Evolutionary conservation across 2,113 vertebrate genomes (phyloP).

Genomic region (Aspidoscelis tigris): DNA sequence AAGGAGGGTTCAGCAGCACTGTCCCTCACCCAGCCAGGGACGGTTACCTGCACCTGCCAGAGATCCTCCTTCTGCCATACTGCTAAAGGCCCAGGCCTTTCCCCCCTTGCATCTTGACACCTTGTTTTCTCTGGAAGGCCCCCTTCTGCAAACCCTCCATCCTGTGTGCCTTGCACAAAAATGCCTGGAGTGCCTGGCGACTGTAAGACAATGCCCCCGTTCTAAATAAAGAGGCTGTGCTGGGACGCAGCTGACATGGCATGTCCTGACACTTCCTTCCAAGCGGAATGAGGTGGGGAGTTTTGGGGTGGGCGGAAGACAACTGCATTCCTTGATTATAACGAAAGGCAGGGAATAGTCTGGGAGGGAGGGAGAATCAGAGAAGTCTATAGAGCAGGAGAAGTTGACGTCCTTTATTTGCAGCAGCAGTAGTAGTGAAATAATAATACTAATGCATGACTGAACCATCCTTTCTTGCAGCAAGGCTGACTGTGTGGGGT

Average conservation of each 20-base stretch:
- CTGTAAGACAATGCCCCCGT: conserved; percentile 31
- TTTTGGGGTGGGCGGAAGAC: conserved; percentile 23
- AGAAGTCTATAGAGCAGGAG: not conserved
- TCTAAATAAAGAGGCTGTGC: conserved; percentile 66
- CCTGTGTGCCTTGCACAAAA: conserved; percentile 26
- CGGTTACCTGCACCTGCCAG: not conserved
- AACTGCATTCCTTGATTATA: conserved; percentile 73
- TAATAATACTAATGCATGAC: not conserved
- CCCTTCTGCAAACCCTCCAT: not conserved
- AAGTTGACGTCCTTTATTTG: not conserved
- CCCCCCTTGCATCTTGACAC: not conserved
- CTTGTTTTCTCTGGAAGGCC: not conserved
- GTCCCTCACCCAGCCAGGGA: not conserved
- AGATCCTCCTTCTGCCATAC: not conserved
- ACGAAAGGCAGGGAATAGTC: conserved; percentile 25
- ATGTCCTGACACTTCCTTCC: conserved; percentile 71
- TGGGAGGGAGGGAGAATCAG: not conserved
- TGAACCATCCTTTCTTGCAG: not conserved
- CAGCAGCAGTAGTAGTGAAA: not conserved
- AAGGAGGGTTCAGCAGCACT: not conserved
- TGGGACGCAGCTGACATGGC: conserved; percentile 80
- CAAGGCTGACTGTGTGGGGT: rapidly evolving
- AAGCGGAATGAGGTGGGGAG: conserved; percentile 61
- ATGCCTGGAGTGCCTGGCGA: conserved; percentile 31
- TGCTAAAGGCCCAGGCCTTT: not conserved